Evolutionary conservation across 2,113 vertebrate genomes (phyloP), one percentile per base, ranked within the genome.

Genomic region (Baryphthengus martii): DNA sequence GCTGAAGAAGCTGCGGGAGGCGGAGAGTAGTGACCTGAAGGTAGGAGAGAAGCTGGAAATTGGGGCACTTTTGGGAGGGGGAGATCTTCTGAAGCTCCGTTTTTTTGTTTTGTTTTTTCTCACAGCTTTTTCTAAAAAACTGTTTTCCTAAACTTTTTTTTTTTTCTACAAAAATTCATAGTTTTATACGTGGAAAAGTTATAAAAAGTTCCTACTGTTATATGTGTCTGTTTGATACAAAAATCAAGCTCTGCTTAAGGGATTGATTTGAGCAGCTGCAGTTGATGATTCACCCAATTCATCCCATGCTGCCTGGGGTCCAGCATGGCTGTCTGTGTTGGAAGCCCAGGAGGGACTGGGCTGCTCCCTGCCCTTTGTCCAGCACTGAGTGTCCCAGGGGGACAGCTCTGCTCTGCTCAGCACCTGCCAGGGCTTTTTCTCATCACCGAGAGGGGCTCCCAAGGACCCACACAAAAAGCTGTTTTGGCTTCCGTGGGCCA

Each of bases 1-100:
- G 95, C 98, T 99, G 85, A 98, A 99, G 97, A 98, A 97, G 90
- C 98, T 99, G 53, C 97, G 97, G 68, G 98, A 99, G 61, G 98
- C 98, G 1, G 98, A 98, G 33, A 98, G 98, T 95, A 96, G 96
- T 1, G 98, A 99, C 91, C 96, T 99, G 79, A 99, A 99, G 99
- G 99, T 99, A 98, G n/a, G 93, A 74, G 39, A 37, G 68, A 29
- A 23, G 19, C 56, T 85, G 45, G 31, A 35, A 21, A 55, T 61
- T 0, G 3, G 61, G 50, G 9, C 37, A 29, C 50, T 50, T 25
- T 19, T 9, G 21, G 61, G 29, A 49, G 31, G 16, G 39, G 33
- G 15, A 72, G 13, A 10, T 31, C 55, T 67, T 37, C 26, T 49
- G 31, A 59, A 86, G 21, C 44, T 37, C n/a, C n/a, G n/a, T n/a